Evolutionary conservation across 2,888 invertebrate genomes (phyloP).

Genomic region (Suillia variegata): DNA sequence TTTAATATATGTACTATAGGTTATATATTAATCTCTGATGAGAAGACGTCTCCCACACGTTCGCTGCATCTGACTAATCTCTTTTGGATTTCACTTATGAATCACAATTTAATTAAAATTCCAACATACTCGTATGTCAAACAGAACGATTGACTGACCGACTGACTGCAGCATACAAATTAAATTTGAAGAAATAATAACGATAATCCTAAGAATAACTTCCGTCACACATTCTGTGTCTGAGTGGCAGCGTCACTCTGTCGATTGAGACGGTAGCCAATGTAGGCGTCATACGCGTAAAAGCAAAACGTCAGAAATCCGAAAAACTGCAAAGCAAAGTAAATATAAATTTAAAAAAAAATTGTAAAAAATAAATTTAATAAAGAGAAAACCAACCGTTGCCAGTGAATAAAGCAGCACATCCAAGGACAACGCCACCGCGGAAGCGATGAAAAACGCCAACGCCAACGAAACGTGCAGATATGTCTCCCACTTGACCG

Average conservation of each 20-base stretch:
- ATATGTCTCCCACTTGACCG: conserved; percentile 33
- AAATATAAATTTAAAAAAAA: conserved; percentile 6
- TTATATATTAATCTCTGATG: too few species aligned
- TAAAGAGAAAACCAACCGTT: conserved; percentile 21
- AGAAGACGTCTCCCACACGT: too few species aligned
- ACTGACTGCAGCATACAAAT: too few species aligned
- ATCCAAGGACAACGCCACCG: conserved; percentile 32
- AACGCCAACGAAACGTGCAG: conserved; percentile 30
- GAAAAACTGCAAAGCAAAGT: conserved; percentile 33
- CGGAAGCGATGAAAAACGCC: conserved; percentile 29
- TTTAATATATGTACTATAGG: too few species aligned
- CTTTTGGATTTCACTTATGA: too few species aligned
- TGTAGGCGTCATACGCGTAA: conserved; percentile 33
- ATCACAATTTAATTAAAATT: too few species aligned
- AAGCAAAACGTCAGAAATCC: conserved; percentile 32
- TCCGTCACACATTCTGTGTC: conserved; percentile 14
- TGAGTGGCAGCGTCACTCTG: conserved; percentile 35
- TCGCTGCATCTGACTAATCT: too few species aligned
- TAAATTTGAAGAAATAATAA: too few species aligned
- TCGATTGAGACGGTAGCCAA: conserved; percentile 27
- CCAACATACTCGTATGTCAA: too few species aligned
- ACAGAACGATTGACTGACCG: too few species aligned
- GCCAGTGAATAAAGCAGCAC: conserved; percentile 32
- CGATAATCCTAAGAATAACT: too few species aligned
- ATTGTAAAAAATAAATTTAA: neutral